A percentile compares a stretch with the other conserved stretches of the same genome.
phyloP scores from a whole-genome alignment of 2,888 invertebrate species.

The Tetragnatha montana region DNA sequence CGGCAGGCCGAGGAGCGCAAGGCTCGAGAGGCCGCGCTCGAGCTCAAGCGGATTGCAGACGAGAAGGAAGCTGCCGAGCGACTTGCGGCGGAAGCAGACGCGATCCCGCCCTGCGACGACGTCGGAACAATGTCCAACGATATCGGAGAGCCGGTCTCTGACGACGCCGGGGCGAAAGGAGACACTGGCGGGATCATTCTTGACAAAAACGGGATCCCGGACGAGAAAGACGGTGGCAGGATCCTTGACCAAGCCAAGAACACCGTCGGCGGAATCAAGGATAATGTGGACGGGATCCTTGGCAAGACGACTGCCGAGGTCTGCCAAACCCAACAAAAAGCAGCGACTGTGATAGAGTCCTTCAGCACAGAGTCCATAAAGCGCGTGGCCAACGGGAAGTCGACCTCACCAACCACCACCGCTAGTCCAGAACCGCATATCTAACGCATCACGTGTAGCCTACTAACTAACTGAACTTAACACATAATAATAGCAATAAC shows the following conservation, averaged over 20 bases:
- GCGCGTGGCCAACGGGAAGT: constrained; percentile 60
- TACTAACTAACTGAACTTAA: constrained; percentile 13
- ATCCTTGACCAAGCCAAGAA: too few species aligned
- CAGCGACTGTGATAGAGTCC: constrained; percentile 57
- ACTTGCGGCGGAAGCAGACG: constrained; percentile 20
- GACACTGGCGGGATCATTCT: too few species aligned
- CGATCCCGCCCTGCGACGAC: constrained; percentile 26
- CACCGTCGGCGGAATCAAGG: not conserved
- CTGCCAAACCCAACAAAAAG: constrained; percentile 42
- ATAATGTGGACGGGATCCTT: not conserved
- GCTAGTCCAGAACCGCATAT: constrained; percentile 43
- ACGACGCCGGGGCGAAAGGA: too few species aligned
- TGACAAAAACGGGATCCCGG: not conserved
- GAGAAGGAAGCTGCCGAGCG: constrained; percentile 56
- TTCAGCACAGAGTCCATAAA: constrained; percentile 58
- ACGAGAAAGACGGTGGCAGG: not conserved
- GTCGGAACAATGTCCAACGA: not conserved
- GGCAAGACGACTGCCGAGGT: not conserved
- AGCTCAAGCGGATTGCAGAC: constrained; percentile 45
- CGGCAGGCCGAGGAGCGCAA: constrained; percentile 40
- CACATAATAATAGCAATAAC: constrained; percentile 68
- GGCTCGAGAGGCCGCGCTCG: constrained; percentile 53
- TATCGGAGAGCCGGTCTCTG: too few species aligned
- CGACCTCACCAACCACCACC: not conserved
- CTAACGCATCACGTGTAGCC: constrained; percentile 15